Conservation (phyloP, 2,888 invertebrate species). For the Cerceris rybyensis region DNA sequence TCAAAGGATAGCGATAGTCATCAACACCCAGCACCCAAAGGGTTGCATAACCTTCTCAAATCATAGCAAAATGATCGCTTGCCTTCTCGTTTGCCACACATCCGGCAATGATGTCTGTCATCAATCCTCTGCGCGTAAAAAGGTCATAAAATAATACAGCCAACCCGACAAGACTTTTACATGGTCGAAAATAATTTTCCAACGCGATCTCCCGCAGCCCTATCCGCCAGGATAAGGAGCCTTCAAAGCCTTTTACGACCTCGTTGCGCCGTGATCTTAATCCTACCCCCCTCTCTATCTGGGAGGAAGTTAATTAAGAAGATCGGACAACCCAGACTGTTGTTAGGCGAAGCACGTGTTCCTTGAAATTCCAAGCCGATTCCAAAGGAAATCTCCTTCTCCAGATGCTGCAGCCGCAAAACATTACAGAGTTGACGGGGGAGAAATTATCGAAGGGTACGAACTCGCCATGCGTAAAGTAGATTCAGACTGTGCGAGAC, state of each 20-base stretch:
- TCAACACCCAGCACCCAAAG: no score
- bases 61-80: no score
- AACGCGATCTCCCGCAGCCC: conserved; percentile 13
- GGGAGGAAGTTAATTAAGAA: conserved; percentile 58
- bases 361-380: conserved; percentile 31
- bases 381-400: conserved; percentile 48
- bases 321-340: conserved; percentile 32
- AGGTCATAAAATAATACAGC: no score
- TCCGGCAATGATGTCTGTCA: no score
- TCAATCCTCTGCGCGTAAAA: no score
- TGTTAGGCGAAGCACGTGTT: conserved; percentile 36
- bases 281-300: not conserved
- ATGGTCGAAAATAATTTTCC: conserved; percentile 56
- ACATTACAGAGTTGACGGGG: conserved; percentile 8
- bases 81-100: no score
- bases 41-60: no score
- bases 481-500: no score
- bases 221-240: not conserved
- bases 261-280: no score
- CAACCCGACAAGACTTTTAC: conserved; percentile 29
- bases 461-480: not conserved
- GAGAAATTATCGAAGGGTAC: conserved; percentile 49
- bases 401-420: conserved; percentile 43
- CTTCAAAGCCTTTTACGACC: no score
- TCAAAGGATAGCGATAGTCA: no score